A percentile compares a stretch with the other conserved stretches of the same genome.
Evolutionary conservation across 2,113 vertebrate species (phyloP).

Genomic region (Etheostoma cragini): DNA sequence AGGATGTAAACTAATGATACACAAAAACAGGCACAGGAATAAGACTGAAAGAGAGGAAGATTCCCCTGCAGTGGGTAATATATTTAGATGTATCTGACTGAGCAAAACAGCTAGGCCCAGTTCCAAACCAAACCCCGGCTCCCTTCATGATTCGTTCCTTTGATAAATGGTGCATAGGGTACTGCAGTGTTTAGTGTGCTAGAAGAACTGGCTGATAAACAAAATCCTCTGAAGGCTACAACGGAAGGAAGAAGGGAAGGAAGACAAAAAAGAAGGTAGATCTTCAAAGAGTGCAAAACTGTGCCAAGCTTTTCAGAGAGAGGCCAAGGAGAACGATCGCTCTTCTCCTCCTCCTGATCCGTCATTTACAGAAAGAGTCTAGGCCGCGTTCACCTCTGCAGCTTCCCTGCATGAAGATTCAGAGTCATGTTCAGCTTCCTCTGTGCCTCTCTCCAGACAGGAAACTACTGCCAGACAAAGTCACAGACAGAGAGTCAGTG

Average conservation of each 20-base stretch:
- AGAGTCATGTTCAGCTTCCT: constrained; percentile 22
- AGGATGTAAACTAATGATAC: too few species aligned
- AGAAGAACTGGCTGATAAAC: constrained; percentile 44
- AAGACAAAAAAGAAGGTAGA: constrained; percentile 15
- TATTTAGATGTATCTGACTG: constrained; percentile 38
- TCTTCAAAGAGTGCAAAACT: constrained; percentile 51
- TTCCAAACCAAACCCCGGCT: constrained; percentile 55
- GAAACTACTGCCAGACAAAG: constrained; percentile 41
- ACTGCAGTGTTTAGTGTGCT: constrained; percentile 43
- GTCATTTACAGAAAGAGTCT: constrained; percentile 36
- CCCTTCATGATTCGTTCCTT: constrained; percentile 48
- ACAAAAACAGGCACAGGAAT: neutral
- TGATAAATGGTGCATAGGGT: constrained; percentile 47
- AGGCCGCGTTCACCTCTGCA: constrained; percentile 14
- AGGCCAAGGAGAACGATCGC: constrained; percentile 22
- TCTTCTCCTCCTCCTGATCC: constrained; percentile 29
- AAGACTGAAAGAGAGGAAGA: constrained; percentile 17
- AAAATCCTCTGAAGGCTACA: constrained; percentile 31
- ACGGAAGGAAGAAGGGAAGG: constrained; percentile 38
- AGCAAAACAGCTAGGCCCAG: constrained; percentile 20
- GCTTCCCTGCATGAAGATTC: constrained; percentile 2
- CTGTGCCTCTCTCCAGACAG: constrained; percentile 27
- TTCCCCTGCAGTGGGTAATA: constrained; percentile 27
- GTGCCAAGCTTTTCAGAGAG: constrained; percentile 49
- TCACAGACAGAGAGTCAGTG: constrained; percentile 36